Base-by-base conservation (phyloP, 2,113 vertebrate species). In the Lampris megalopsis region DNA sequence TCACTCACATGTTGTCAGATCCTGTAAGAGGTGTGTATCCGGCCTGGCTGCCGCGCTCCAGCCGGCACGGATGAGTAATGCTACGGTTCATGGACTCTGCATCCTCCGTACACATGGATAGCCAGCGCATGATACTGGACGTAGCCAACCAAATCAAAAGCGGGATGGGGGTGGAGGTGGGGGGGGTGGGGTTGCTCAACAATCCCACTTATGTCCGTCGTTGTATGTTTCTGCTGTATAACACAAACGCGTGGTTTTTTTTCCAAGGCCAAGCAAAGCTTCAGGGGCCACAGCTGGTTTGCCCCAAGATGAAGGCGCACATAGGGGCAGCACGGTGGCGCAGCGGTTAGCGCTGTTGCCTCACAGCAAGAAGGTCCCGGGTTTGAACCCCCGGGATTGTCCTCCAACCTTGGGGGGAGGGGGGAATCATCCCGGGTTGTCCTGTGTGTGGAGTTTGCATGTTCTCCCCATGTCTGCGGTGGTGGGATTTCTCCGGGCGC, bases 1-100 rank as follows among this genome's bases (percentile, higher is more conserved):
- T 91, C 89, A 88, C 50, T 80, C 81, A 54, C 11, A 47, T 78
- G 77, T 88, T 83, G 88, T 89, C 84, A 85, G 38, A 77, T 86
- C 80, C 68, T 57, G 65, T n/a, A n/a, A n/a, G 70, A 60, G 68
- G 73, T 67, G 77, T 77, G 70, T 71, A 67, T 82, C 40, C 50
- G 83, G 81, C 84, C 59, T 76, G 43, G 77, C 41, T 73, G 85
- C 84, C 40, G 11, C 71, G 70, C 73, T 86, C 69, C 81, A 84
- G 85, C 63, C 49, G 71, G 63, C 84, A 60, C 57, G 63, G 83
- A 86, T 90, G 80, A 88, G 80, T 79, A 90, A 86, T 52, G 52
- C 63, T 24, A 45, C 11, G 67, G 66, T 77, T 83, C 74, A 81
- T 66, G 53, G 66, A 63, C 70, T 71, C 37, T 73, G 63, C 71